A percentile compares a stretch with the other conserved stretches of the same genome.
These are phyloP conservation scores for Drymodes brunneopygia DNA, from an alignment of 2,113 vertebrate genomes.

Conservation along the genomic window DNA sequence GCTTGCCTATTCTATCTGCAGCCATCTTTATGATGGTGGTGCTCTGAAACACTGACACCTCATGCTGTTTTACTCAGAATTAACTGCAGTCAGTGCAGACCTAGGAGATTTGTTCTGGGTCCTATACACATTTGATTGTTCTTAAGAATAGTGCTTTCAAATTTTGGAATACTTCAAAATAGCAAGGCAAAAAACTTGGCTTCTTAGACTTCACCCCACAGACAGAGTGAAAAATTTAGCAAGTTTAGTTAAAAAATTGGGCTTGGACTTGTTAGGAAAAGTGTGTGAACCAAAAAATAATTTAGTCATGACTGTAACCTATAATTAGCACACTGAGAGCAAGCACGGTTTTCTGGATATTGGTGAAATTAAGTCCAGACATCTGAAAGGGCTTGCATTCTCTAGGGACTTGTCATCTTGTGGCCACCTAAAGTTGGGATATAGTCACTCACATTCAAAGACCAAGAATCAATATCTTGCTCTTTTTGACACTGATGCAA, in stretches of 20 bases:
- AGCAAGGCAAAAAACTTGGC: background rate
- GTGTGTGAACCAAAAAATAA: background rate
- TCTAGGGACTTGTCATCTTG: background rate
- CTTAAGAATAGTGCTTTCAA: background rate
- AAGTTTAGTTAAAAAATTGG: background rate
- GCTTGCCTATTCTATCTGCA: background rate
- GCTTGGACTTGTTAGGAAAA: background rate
- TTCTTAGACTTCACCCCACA: background rate
- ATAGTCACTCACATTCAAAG: background rate
- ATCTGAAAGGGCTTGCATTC: background rate
- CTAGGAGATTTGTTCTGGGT: background rate
- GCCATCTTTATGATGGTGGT: background rate
- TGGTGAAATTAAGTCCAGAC: background rate
- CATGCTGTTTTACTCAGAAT: background rate
- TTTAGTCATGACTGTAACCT: background rate
- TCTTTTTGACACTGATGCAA: background rate
- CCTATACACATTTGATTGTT: background rate
- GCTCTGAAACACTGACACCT: background rate
- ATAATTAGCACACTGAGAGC: background rate
- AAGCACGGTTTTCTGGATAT: background rate
- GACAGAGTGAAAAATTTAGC: background rate
- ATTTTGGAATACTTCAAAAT: background rate
- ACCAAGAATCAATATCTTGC: background rate
- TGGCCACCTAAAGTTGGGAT: background rate
- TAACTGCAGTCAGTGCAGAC: background rate